These are phyloP conservation scores for Cherax destructor DNA, from an alignment of 1,140 invertebrate species.

Conservation along the genomic window DNA sequence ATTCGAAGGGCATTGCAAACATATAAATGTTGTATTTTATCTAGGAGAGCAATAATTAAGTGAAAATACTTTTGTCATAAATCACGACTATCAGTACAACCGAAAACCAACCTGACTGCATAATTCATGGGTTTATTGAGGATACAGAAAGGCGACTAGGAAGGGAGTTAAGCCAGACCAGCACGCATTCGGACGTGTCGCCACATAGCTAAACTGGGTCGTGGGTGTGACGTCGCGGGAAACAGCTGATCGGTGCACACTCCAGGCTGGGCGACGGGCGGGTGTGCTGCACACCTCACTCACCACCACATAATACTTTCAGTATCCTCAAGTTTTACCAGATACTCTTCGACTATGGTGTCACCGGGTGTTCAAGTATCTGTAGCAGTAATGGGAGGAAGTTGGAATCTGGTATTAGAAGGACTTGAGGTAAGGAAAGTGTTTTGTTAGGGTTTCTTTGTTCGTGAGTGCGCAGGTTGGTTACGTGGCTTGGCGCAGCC, in stretches of 20 bases:
- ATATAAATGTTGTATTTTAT: not conserved
- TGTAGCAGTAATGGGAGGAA: not conserved
- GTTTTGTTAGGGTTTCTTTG: conserved; percentile 15
- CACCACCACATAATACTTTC: not conserved
- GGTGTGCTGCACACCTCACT: not conserved
- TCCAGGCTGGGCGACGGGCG: conserved; percentile 9
- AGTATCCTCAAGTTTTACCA: not conserved
- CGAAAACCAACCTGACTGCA: no score
- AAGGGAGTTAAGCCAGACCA: not conserved
- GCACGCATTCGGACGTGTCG: conserved; percentile 32
- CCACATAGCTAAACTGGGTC: conserved; percentile 38
- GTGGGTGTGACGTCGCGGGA: conserved; percentile 43
- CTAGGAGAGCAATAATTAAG: no score
- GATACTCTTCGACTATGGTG: not conserved
- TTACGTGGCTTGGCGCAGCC: conserved; percentile 24
- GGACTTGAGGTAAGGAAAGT: conserved; percentile 22
- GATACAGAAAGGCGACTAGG: not conserved
- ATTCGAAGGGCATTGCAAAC: not conserved
- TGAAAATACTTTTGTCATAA: no score
- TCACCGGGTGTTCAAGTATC: not conserved
- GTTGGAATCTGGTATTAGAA: not conserved
- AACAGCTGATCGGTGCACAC: conserved; percentile 41
- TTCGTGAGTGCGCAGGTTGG: conserved; percentile 22
- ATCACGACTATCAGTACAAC: no score
- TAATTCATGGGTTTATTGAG: not conserved